Base-by-base conservation (phyloP, 2,113 vertebrate species). In the Corydoras sp. region DNA sequence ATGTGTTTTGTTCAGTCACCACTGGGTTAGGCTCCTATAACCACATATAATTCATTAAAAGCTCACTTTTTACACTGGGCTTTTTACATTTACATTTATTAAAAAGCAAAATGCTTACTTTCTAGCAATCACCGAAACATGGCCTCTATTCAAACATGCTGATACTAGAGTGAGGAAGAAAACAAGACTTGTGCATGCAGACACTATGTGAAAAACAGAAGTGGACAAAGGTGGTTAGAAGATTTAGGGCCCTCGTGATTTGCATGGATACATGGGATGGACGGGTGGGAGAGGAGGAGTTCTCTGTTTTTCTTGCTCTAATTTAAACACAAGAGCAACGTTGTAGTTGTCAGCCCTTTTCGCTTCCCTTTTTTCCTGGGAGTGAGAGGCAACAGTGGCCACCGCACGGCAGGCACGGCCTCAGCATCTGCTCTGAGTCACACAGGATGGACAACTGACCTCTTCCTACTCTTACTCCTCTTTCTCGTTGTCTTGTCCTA, bases 291-390 rank as follows among this genome's bases (percentile, higher is more conserved):
- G 78, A 76, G 69, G 78, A 69, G 71, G 72, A 69, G 68, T 76
- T 79, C 77, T 79, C 51, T 78, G 59, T 72, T 31, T 71, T 32
- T 74, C 58, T 77, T n/a, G 66, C 75, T 75, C 64, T 73, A 84
- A 77, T 79, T 64, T 35, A 75, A 80, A 78, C 77, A 65, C 72
- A 86, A 88, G 80, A 88, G 87, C 85, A 89, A 87, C 82, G 78
- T 76, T 80, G 75, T 80, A 79, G 78, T 77, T 0, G 83, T 90
- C 87, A 89, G 88, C 86, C 79, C 74, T 83, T 89, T 89, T 89
- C 87, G 30, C 79, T 90, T 90, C 88, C 80, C 55, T 78, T 83
- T 86, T 87, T 75, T 61, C 76, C 56, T 61, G 48, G 53, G 54
- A 53, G 56, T 61, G 72, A 70, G 79, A 83, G 76, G 77, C 58